Evolutionary conservation across 2,888 invertebrate genomes (phyloP).

Genomic region (Vanessa cardui): DNA sequence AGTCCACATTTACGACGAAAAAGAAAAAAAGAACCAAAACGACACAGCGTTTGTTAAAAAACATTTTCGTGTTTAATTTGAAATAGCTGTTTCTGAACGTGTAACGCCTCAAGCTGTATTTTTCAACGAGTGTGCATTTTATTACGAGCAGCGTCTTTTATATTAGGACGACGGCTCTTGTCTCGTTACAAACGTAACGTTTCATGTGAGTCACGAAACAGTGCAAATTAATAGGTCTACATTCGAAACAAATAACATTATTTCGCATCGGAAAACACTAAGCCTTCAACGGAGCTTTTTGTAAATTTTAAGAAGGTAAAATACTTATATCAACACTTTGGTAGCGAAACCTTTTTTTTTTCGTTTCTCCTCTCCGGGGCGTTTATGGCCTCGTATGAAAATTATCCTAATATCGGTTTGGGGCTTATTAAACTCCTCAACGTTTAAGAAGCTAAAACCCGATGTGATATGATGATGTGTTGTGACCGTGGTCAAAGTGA

Average conservation of each 20-base stretch:
- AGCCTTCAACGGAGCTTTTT: too few relatives aligned
- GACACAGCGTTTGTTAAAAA: not conserved
- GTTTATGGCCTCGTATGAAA: too few relatives aligned
- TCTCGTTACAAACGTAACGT: constrained; percentile 9
- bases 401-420: too few relatives aligned
- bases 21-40: not conserved
- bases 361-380: too few relatives aligned
- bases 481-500: too few relatives aligned
- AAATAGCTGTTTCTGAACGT: not conserved
- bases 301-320: too few relatives aligned
- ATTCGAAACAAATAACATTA: not conserved
- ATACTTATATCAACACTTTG: too few relatives aligned
- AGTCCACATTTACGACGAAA: not conserved
- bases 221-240: constrained; percentile 3
- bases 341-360: too few relatives aligned
- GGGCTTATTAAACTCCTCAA: too few relatives aligned
- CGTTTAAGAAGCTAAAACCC: too few relatives aligned
- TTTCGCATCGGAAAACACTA: not conserved
- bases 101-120: constrained; percentile 9
- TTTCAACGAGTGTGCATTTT: constrained; percentile 12
- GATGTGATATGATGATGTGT: too few relatives aligned
- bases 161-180: constrained; percentile 5
- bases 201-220: not conserved
- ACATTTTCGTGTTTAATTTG: constrained; percentile 8
- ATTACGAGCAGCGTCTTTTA: constrained; percentile 10